Percentiles rank a stretch among this genome's conserved stretches.
Evolutionary conservation across 2,888 invertebrate genomes (phyloP).

Genomic region (Watsonalla binaria): DNA sequence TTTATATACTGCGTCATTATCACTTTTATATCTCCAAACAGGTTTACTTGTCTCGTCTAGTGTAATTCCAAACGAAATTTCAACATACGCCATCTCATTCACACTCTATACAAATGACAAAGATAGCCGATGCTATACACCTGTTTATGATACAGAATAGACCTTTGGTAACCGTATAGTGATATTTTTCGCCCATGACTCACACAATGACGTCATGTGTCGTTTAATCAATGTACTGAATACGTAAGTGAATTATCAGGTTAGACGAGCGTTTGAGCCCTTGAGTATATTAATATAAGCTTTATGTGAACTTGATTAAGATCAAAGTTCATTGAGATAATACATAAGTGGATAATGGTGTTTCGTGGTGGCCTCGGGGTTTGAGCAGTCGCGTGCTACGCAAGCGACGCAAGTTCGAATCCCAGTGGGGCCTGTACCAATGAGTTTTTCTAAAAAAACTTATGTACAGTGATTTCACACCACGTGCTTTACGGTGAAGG

Average conservation of each 20-base stretch:
- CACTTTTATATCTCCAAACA: background rate
- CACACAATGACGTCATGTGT: constrained; percentile 32
- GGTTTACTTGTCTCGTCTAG: background rate
- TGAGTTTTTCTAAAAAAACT: too few relatives aligned
- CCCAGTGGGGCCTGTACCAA: too few relatives aligned
- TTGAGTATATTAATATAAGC: background rate
- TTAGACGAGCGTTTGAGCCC: background rate
- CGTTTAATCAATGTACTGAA: constrained; percentile 22
- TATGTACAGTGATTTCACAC: too few relatives aligned
- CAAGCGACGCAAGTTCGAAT: too few relatives aligned
- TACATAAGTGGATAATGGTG: background rate
- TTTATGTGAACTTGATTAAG: background rate
- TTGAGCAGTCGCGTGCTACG: too few relatives aligned
- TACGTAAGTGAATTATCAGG: constrained; percentile 16
- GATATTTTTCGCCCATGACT: constrained; percentile 42
- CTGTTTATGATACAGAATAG: background rate
- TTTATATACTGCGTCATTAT: background rate
- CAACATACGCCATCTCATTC: background rate
- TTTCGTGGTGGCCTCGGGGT: too few relatives aligned
- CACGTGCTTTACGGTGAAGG: too few relatives aligned
- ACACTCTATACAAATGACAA: background rate
- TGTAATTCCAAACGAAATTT: background rate
- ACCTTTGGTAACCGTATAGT: constrained; percentile 27
- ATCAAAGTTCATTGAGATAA: background rate
- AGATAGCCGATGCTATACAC: background rate